Conservation (phyloP, 2,888 invertebrate genomes). For the Nomada flava region DNA sequence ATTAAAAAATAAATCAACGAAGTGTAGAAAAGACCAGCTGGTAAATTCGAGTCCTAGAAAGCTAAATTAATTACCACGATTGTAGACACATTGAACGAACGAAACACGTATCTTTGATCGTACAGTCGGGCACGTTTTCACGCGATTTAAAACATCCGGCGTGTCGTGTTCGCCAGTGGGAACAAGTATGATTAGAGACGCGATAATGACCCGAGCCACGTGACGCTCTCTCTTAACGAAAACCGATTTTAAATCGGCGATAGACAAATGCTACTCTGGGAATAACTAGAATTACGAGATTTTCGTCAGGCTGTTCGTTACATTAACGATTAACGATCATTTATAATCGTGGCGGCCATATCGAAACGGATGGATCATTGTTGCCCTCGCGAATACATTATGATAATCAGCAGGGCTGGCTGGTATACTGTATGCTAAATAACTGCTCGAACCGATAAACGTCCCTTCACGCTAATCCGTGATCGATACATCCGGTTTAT, state of each 20-base stretch:
- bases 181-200: slow-evolving; percentile 45
- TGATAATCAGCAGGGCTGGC: slow-evolving; percentile 48
- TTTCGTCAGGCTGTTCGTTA: slow-evolving; percentile 59
- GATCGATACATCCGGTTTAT: slow-evolving; percentile 47
- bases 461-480: slow-evolving; percentile 17
- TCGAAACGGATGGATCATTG: slow-evolving; percentile 52
- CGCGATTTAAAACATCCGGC: slow-evolving; percentile 15
- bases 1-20: too few relatives aligned
- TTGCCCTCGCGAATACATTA: slow-evolving; percentile 48
- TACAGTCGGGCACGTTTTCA: not conserved
- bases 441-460: slow-evolving; percentile 57
- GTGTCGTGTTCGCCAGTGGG: slow-evolving; percentile 7
- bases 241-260: slow-evolving; percentile 42
- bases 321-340: slow-evolving; percentile 58
- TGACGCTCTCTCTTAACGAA: slow-evolving; percentile 23
- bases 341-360: slow-evolving; percentile 29
- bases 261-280: slow-evolving; percentile 52
- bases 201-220: slow-evolving; percentile 32
- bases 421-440: slow-evolving; percentile 53
- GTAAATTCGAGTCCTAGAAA: too few relatives aligned
- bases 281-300: slow-evolving; percentile 59
- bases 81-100: too few relatives aligned
- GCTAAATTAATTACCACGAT: too few relatives aligned
- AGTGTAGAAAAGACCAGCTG: too few relatives aligned
- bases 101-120: too few relatives aligned